Evolutionary conservation across 2,113 vertebrate genomes (phyloP).

Genomic region (Vidua macroura): DNA sequence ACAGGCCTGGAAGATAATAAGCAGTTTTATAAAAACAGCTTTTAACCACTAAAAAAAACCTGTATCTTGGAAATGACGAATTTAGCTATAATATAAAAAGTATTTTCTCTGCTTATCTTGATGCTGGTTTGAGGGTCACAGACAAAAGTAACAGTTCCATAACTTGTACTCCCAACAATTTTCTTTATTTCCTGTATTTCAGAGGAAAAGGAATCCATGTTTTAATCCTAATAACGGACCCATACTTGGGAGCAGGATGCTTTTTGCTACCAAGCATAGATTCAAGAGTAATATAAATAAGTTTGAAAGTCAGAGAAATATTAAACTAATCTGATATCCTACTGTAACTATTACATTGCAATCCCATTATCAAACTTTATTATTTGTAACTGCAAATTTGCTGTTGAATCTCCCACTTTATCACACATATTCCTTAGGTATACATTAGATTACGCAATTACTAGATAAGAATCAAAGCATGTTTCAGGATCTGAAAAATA

Average conservation of each 20-base stretch:
- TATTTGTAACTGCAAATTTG: not conserved
- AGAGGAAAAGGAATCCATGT: not conserved
- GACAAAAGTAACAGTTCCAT: not conserved
- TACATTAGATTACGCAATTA: not conserved
- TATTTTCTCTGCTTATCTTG: not conserved
- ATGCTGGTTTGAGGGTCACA: not conserved
- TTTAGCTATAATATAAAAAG: not conserved
- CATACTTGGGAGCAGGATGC: not conserved
- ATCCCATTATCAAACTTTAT: not conserved
- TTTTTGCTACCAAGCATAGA: not conserved
- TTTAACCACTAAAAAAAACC: not conserved
- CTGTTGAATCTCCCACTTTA: not conserved
- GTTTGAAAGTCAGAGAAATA: not conserved
- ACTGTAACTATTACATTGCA: not conserved
- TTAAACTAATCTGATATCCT: not conserved
- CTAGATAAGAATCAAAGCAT: not conserved
- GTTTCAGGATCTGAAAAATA: not conserved
- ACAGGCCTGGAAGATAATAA: not conserved
- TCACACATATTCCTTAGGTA: not conserved
- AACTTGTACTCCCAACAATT: not conserved
- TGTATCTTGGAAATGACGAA: not conserved
- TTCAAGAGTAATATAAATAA: not conserved
- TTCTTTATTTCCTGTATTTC: not conserved
- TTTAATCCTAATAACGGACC: not conserved
- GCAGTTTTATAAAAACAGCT: not conserved